Base-by-base conservation (phyloP, 1,140 invertebrate genomes). In the Phthorimaea operculella region DNA sequence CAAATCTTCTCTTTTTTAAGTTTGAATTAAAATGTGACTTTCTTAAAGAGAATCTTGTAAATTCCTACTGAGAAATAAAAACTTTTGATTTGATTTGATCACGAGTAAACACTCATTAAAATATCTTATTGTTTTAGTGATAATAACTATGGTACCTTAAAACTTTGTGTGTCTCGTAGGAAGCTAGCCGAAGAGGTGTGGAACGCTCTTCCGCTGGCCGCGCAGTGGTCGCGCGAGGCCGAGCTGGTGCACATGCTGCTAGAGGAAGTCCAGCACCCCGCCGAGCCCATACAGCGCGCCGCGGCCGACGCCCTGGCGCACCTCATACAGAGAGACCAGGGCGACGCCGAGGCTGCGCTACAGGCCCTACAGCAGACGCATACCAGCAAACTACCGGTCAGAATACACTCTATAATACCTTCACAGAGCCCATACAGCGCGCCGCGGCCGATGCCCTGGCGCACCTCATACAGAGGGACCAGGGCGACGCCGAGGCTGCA, bases 401-500 rank as follows among this genome's bases (percentile, higher is more conserved):
- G 66, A 42, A 18, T 2, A n/a, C n/a, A n/a, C n/a, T n/a, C n/a
- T n/a, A n/a, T n/a, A n/a, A n/a, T n/a, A n/a, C n/a, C n/a, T n/a
- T n/a, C 21, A 12, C 34, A 7, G 90, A 92, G 58, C 90, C 91
- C 56, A 88, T 98, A 28, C 91, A 97, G 72, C 88, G 90, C 60
- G 90, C 96, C 7, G 90, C 93, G 1, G 91, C 95, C 0, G 82
- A 88, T 57, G 93, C 94, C 0, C 76, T 97, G 33, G 91, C 93
- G 0, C 83, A 94, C 4, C 80, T 97, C 4, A 78, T 85, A 42
- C 69, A 79, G 68, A 79, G 78, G 5, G 86, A 50, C 52, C 42
- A 59, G 12, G 52, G 47, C 33, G 63, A 58, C 9, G 58, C 63
- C 90, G 33, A 86, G 88, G 48, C 57, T 52, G 89, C 91, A 48